These are phyloP conservation scores for Cossypha heuglini DNA, from an alignment of 2,797 vertebrate genomes.

Conservation along the genomic window DNA sequence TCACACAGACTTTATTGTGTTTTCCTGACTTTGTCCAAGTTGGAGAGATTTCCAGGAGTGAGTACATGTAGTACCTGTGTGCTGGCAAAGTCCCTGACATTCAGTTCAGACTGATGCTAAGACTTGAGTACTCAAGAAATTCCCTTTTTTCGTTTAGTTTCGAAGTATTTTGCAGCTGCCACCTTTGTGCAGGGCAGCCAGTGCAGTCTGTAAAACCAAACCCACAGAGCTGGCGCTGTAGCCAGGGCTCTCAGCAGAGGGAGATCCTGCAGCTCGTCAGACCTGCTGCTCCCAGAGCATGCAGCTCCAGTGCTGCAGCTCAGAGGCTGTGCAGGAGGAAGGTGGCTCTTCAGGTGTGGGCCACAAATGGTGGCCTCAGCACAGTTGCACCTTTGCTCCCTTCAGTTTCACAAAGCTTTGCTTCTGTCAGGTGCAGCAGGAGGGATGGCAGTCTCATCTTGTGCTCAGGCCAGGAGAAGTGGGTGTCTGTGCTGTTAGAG, in stretches of 20 bases:
- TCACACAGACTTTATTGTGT: background rate
- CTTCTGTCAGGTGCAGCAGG: background rate
- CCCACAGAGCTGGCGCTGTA: background rate
- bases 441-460: background rate
- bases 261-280: background rate
- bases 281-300: accelerated
- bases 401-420: background rate
- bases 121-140: background rate
- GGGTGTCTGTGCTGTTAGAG: background rate
- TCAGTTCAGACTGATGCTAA: background rate
- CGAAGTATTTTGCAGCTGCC: background rate
- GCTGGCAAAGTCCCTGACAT: background rate
- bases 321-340: background rate
- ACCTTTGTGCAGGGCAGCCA: background rate
- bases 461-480: background rate
- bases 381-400: background rate
- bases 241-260: background rate
- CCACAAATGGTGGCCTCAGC: background rate
- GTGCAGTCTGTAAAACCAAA: background rate
- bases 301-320: accelerated
- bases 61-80: background rate
- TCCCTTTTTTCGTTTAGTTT: background rate
- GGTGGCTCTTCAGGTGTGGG: background rate
- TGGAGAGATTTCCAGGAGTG: background rate
- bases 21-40: background rate